phyloP scores from a whole-genome alignment of 2,113 vertebrate species.

The Actinemys pallida region DNA sequence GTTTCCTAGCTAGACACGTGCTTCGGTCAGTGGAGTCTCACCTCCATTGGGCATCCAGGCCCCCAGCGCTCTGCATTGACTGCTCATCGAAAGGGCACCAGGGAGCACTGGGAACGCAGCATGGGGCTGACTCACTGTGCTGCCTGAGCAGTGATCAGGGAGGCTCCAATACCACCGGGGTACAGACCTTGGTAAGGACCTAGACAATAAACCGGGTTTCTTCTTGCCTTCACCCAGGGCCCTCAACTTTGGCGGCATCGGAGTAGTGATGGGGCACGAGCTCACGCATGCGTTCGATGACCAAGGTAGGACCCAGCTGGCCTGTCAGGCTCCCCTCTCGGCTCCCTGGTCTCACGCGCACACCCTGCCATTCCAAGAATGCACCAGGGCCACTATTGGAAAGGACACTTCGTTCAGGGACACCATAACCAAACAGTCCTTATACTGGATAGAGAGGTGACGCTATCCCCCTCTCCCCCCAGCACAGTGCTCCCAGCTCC shows the following conservation, averaged over 20 bases:
- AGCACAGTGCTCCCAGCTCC: background rate
- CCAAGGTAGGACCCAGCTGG: conserved; percentile 85
- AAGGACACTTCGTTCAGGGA: background rate
- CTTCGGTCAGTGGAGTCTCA: background rate
- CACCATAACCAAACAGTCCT: background rate
- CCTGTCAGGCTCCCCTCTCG: background rate
- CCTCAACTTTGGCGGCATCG: conserved; percentile 97
- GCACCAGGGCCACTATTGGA: background rate
- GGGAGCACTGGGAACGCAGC: background rate
- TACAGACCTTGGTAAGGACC: background rate
- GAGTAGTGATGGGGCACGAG: conserved; percentile 98
- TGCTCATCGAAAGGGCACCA: background rate
- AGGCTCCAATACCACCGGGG: background rate
- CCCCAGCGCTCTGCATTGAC: background rate
- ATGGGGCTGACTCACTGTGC: background rate
- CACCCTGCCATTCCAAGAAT: background rate
- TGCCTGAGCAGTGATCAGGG: background rate
- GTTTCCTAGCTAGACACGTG: background rate
- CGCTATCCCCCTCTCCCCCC: background rate
- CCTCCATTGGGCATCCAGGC: background rate
- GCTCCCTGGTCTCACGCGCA: background rate
- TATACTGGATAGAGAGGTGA: background rate
- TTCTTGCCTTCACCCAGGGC: conserved; percentile 78
- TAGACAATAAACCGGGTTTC: background rate
- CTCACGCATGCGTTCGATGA: conserved; percentile 98